A percentile compares a stretch with the other conserved stretches of the same genome.
phyloP scores from a whole-genome alignment of 1,140 invertebrate species.

The Drosophila asahinai region DNA sequence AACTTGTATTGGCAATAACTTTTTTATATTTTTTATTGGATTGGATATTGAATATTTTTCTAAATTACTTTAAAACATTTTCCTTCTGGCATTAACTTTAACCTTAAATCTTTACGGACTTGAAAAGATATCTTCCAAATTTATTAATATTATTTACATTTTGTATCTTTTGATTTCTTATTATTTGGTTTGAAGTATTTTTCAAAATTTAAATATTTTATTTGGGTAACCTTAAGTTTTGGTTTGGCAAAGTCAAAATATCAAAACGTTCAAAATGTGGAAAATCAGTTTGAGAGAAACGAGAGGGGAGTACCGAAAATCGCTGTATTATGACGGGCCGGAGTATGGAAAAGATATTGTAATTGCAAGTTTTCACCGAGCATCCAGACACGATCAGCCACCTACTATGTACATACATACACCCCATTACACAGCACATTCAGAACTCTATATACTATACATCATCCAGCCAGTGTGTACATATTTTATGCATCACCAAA shows the following conservation, averaged over 20 bases:
- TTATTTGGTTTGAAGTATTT: slow-evolving; percentile 32
- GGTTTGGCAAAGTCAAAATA: slow-evolving; percentile 8
- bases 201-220: slow-evolving; percentile 55
- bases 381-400: slow-evolving; percentile 33
- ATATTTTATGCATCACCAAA: slow-evolving; percentile 32
- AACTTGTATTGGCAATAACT: slow-evolving; percentile 48
- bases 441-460: slow-evolving; percentile 19
- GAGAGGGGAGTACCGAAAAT: slow-evolving; percentile 9
- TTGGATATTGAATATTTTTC: slow-evolving; percentile 22
- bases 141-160: slow-evolving; percentile 39
- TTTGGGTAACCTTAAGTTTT: slow-evolving; percentile 10
- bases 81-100: slow-evolving; percentile 52
- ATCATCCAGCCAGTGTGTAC: slow-evolving; percentile 27
- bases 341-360: slow-evolving; percentile 70
- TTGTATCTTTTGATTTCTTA: slow-evolving; percentile 67
- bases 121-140: slow-evolving; percentile 36
- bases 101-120: slow-evolving; percentile 6
- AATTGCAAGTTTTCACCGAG: slow-evolving; percentile 69
- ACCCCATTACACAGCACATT: slow-evolving; percentile 31
- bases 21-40: slow-evolving; percentile 23
- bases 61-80: slow-evolving; percentile 26
- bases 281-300: slow-evolving; percentile 19
- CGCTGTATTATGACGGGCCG: slow-evolving; percentile 63
- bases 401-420: slow-evolving; percentile 10
- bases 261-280: slow-evolving; percentile 68